These are phyloP conservation scores for Leucophora obtusa DNA, from an alignment of 2,888 invertebrate genomes.

Conservation along the genomic window DNA sequence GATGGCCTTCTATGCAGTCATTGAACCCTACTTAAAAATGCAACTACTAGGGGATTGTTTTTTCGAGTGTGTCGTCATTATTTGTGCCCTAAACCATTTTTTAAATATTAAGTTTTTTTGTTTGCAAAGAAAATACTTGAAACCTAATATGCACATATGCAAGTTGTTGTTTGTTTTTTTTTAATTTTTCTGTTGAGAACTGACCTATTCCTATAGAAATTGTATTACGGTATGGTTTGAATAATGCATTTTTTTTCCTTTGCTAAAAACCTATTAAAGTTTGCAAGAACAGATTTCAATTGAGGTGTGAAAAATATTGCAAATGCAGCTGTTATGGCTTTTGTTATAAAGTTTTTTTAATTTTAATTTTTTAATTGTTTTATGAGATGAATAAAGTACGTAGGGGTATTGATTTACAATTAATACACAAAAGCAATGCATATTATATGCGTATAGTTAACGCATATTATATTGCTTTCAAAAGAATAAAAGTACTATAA, in stretches of 20 bases:
- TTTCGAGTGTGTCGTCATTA: slow-evolving; percentile 62
- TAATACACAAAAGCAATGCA: slow-evolving; percentile 29
- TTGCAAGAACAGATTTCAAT: slow-evolving; percentile 65
- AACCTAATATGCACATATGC: slow-evolving; percentile 69
- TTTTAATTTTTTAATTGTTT: slow-evolving; percentile 42
- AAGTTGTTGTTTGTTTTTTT: slow-evolving; percentile 41
- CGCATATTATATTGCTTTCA: slow-evolving; percentile 22
- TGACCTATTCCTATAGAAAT: slow-evolving; percentile 75
- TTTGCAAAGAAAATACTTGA: slow-evolving; percentile 67
- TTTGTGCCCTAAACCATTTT: slow-evolving; percentile 57
- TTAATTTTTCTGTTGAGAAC: slow-evolving; percentile 64
- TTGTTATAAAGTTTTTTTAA: slow-evolving; percentile 51
- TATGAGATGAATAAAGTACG: slow-evolving; percentile 59
- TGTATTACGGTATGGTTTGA: slow-evolving; percentile 69
- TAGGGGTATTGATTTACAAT: slow-evolving; percentile 65
- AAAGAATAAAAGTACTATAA: neutral
- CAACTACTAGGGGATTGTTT: slow-evolving; percentile 60
- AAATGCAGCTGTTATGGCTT: slow-evolving; percentile 65
- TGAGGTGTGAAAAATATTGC: slow-evolving; percentile 65
- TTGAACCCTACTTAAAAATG: slow-evolving; percentile 66
- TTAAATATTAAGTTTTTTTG: slow-evolving; percentile 26
- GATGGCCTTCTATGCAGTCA: slow-evolving; percentile 69
- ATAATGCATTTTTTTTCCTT: slow-evolving; percentile 45
- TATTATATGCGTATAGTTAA: slow-evolving; percentile 1
- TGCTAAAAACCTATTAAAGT: slow-evolving; percentile 58